Evolutionary conservation across 2,797 vertebrate species (phyloP).

Genomic region (Brachyalestes nurse): DNA sequence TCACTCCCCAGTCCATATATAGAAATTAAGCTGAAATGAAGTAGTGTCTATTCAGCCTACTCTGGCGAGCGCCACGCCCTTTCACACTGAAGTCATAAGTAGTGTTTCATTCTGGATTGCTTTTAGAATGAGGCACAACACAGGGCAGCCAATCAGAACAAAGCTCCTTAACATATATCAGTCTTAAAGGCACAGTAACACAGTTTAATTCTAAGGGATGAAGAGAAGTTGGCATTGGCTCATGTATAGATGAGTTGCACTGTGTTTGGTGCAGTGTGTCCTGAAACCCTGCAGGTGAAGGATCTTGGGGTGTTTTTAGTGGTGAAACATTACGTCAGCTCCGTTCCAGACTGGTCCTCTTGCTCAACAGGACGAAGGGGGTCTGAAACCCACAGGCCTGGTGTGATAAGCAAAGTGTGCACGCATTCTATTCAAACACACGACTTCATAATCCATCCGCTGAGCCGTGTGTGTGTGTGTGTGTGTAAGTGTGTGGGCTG

Average conservation of each 20-base stretch:
- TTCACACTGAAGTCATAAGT: too few species aligned
- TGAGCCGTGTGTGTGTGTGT: neutral
- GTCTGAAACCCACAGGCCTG: slow-evolving; percentile 7
- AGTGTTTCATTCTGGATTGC: neutral
- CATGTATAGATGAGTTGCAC: too few species aligned
- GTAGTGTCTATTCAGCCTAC: too few species aligned
- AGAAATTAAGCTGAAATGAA: too few species aligned
- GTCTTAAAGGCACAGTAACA: neutral
- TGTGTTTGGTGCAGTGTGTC: too few species aligned
- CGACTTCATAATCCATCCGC: slow-evolving; percentile 71
- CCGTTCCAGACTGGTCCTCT: neutral
- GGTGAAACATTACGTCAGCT: neutral
- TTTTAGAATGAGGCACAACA: too few species aligned
- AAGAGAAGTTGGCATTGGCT: too few species aligned
- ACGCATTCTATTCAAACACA: slow-evolving; percentile 42
- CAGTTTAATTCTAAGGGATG: neutral
- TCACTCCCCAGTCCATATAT: too few species aligned
- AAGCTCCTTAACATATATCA: neutral
- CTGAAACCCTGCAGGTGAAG: too few species aligned
- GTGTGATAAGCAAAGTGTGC: slow-evolving; percentile 48
- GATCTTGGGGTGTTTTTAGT: too few species aligned
- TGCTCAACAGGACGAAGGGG: slow-evolving; percentile 29
- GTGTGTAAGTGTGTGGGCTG: neutral
- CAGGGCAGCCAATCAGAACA: neutral
- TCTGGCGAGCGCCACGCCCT: neutral